Percentiles rank a stretch among this genome's conserved stretches.
These are phyloP conservation scores for Odontomyia ornata DNA, from an alignment of 2,888 invertebrate genomes.

Conservation along the genomic window DNA sequence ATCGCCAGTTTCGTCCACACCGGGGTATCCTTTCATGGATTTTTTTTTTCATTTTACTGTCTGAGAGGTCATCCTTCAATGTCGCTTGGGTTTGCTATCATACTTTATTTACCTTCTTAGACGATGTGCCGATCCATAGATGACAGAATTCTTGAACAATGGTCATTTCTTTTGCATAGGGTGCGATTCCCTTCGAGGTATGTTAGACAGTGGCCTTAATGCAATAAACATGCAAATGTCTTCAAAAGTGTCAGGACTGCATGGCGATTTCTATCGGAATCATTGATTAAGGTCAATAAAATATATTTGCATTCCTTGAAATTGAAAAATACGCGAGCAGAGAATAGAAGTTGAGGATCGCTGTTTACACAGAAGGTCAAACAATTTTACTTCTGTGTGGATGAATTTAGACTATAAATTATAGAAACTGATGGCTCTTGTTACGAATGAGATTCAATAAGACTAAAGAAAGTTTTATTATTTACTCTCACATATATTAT, in stretches of 20 bases:
- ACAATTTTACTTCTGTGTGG: background rate
- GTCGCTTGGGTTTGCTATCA: background rate
- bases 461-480: too few species aligned
- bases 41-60: background rate
- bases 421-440: background rate
- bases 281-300: constrained; percentile 43
- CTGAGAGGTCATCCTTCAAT: constrained; percentile 36
- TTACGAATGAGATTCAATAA: too few species aligned
- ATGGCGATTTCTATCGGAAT: background rate
- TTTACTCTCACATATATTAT: too few species aligned
- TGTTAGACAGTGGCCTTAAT: constrained; percentile 29
- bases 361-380: constrained; percentile 31
- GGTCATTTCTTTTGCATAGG: constrained; percentile 30
- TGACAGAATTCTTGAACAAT: background rate
- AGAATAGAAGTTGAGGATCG: background rate
- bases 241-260: constrained; percentile 19
- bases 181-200: background rate
- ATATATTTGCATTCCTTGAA: constrained; percentile 25
- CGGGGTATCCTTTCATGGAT: constrained; percentile 29
- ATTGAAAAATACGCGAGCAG: background rate
- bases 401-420: background rate
- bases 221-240: constrained; percentile 45
- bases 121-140: constrained; percentile 6
- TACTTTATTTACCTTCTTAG: background rate
- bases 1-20: constrained; percentile 23